Percentiles rank a stretch among this genome's conserved stretches.
Conservation (phyloP, 1,140 invertebrate species). For the Vollenhovia emeryi region DNA sequence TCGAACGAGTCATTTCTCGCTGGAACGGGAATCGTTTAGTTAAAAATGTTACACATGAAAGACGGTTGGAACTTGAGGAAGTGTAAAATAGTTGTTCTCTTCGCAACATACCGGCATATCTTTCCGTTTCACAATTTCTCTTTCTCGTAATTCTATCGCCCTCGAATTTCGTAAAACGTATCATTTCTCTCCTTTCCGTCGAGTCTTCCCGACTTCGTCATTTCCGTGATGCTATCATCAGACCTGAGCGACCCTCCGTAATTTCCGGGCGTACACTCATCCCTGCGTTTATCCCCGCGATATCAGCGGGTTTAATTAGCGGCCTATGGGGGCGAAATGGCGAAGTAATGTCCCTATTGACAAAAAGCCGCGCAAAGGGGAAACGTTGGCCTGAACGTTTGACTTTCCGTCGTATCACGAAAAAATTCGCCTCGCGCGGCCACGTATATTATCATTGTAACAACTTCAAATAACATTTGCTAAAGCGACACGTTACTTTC, state of each 20-base stretch:
- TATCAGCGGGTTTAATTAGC: slow-evolving; percentile 60
- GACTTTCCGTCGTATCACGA: not conserved
- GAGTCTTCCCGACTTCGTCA: not conserved
- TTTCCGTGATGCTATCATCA: slow-evolving; percentile 9
- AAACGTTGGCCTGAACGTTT: not conserved
- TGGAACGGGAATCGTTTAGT: slow-evolving; percentile 42
- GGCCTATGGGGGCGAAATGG: slow-evolving; percentile 27
- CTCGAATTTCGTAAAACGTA: slow-evolving; percentile 41
- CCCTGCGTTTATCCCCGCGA: slow-evolving; percentile 9
- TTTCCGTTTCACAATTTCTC: slow-evolving; percentile 73
- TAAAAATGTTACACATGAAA: slow-evolving; percentile 66
- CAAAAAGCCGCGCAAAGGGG: slow-evolving; percentile 13
- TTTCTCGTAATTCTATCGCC: slow-evolving; percentile 64
- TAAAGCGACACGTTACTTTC: not conserved
- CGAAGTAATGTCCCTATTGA: slow-evolving; percentile 21
- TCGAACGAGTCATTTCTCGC: too few species aligned
- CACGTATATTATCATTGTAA: not conserved
- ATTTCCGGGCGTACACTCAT: slow-evolving; percentile 52
- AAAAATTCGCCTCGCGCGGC: not conserved
- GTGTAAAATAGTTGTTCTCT: slow-evolving; percentile 76
- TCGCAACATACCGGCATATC: slow-evolving; percentile 68
- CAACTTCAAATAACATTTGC: not conserved
- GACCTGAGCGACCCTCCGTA: slow-evolving; percentile 35
- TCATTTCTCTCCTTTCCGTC: not conserved
- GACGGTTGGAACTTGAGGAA: slow-evolving; percentile 60